A percentile compares a stretch with the other conserved stretches of the same genome.
Evolutionary conservation across 2,888 invertebrate species (phyloP).

Genomic region (Cephus pulcher): DNA sequence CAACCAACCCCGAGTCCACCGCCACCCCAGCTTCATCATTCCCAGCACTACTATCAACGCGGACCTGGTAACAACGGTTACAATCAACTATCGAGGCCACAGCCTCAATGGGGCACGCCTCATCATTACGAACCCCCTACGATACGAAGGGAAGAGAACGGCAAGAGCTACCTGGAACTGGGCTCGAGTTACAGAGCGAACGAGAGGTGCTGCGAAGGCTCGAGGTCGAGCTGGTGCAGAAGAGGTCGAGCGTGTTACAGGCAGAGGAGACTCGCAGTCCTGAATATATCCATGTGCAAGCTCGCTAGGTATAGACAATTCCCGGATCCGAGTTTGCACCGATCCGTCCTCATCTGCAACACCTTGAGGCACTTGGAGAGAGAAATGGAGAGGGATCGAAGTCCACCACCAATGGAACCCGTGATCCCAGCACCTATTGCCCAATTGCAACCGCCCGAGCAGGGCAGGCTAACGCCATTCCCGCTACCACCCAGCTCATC

Average conservation of each 20-base stretch:
- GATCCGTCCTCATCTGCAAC: conserved; percentile 94
- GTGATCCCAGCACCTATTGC: conserved; percentile 65
- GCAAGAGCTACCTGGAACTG: conserved; percentile 89
- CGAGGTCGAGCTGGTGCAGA: conserved; percentile 81
- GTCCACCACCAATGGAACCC: conserved; percentile 62
- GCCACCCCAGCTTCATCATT: conserved; percentile 33
- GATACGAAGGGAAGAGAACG: conserved; percentile 89
- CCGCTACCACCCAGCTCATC: conserved; percentile 66
- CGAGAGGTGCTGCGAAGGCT: conserved; percentile 77
- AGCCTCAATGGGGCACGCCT: conserved; percentile 58
- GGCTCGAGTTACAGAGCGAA: conserved; percentile 70
- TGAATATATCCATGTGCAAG: conserved; percentile 93
- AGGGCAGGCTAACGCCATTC: conserved; percentile 62
- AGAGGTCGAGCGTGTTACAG: conserved; percentile 83
- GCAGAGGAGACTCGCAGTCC: conserved; percentile 87
- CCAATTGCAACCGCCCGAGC: conserved; percentile 63
- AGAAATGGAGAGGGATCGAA: conserved; percentile 82
- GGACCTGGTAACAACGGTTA: conserved; percentile 50
- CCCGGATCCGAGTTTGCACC: conserved; percentile 88
- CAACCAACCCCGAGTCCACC: conserved; percentile 42
- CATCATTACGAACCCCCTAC: conserved; percentile 73
- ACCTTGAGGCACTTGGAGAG: conserved; percentile 89
- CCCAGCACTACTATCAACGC: conserved; percentile 23
- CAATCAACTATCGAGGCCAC: conserved; percentile 61
- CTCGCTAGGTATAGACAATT: conserved; percentile 88